A percentile compares a stretch with the other conserved stretches of the same genome.
Evolutionary conservation across 2,797 vertebrate species (phyloP).

Genomic region (Gymnodraco acuticeps): DNA sequence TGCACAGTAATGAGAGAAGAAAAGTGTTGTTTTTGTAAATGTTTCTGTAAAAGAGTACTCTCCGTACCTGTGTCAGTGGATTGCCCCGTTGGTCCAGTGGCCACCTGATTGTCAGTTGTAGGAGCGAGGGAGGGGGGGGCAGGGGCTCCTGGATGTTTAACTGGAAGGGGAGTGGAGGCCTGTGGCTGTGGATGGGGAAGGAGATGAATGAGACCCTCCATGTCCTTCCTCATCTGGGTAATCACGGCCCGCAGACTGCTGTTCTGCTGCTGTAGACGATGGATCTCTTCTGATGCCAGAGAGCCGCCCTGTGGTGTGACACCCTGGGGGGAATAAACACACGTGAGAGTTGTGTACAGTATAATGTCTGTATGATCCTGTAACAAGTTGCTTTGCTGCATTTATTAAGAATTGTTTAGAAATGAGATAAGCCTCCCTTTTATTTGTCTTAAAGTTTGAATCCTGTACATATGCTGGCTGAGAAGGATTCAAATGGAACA

Average conservation of each 20-base stretch:
- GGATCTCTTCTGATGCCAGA: slow-evolving; percentile 80
- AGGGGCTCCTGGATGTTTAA: not conserved
- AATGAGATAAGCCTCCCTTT: not conserved
- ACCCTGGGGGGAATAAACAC: slow-evolving; percentile 32
- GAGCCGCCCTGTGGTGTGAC: slow-evolving; percentile 28
- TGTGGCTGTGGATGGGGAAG: not conserved
- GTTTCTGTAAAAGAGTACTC: slow-evolving; percentile 1
- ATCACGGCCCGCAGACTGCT: slow-evolving; percentile 82
- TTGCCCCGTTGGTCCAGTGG: slow-evolving; percentile 2
- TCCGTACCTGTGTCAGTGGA: slow-evolving; percentile 59
- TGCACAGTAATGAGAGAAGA: not conserved
- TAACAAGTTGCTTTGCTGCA: not conserved
- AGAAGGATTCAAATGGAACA: not conserved
- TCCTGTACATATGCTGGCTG: not conserved
- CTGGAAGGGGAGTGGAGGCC: not conserved
- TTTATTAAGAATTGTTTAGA: not conserved
- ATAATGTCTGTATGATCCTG: not conserved
- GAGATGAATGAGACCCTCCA: slow-evolving; percentile 84
- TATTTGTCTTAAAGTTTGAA: not conserved
- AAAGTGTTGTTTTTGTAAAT: not conserved
- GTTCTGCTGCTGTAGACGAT: slow-evolving; percentile 89
- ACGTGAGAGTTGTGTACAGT: not conserved
- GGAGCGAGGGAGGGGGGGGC: not conserved
- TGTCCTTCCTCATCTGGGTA: slow-evolving; percentile 91
- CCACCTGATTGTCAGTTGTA: slow-evolving; percentile 15